Base-by-base conservation (phyloP, 2,113 vertebrate species). In the Mandrillus leucophaeus region DNA sequence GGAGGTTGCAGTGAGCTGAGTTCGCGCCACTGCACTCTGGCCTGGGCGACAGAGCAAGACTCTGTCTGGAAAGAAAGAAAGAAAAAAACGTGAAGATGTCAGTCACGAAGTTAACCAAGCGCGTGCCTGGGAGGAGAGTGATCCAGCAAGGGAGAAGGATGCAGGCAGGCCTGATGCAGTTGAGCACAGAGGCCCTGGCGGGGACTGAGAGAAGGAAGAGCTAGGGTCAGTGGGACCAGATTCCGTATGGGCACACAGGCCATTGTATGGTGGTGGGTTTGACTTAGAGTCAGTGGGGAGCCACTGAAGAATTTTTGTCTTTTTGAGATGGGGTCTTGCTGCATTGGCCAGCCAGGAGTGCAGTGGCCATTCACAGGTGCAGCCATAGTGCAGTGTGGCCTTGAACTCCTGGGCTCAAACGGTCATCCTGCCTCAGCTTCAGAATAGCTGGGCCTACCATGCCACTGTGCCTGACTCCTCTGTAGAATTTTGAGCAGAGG, bases 241-340 rank as follows among this genome's bases (percentile, higher is more conserved):
- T 16, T 45, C 86, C 0, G 0, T 2, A 0, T 6, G 12, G 87
- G 35, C 81, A 82, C 22, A 4, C 13, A 1, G 52, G 43, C 30
- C 8, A 2, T 1, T 1, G 7, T 16, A 23, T 30, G 70, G 5
- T 79, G 66, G 6, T 43, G 61, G 20, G 17, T 38, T 64, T 40
- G 78, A 6, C 55, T 59, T 17, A n/a, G 45, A 25, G 22, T 55
- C 27, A 2, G 4, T 1, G 18, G 55, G 27, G 32, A 80, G 14
- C 85, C 55, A 12, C 43, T 50, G 59, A 16, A 22, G 59, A 43
- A 23, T 16, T 57, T 18, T 6, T 43, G 40, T 73, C 38, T 75
- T 75, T 43, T 75, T 8, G 72, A 75, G 73, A 27, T 27, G 27
- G 43, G 14, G 43, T 78, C 43, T 78, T 78, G 27, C 43, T 48